Conservation (phyloP, 2,113 vertebrate species). For the Clupea harengus region DNA sequence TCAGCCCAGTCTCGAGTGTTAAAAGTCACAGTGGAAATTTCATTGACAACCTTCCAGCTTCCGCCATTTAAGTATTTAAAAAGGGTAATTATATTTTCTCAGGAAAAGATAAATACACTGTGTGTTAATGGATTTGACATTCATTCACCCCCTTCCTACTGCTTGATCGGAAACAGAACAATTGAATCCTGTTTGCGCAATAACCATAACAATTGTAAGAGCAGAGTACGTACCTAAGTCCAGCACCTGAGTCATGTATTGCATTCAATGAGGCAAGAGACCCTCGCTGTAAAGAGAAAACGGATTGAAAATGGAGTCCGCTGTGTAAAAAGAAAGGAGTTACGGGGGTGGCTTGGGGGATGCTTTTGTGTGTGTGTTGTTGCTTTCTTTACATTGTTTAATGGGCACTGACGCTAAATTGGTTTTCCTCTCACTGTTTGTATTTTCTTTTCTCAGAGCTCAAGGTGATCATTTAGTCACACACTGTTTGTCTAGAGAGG, state of each 20-base stretch:
- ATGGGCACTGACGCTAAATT: not conserved
- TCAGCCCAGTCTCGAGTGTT: not conserved
- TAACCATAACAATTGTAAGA: constrained; percentile 33
- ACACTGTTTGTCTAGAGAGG: not conserved
- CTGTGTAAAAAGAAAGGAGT: constrained; percentile 5
- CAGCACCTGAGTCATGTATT: not conserved
- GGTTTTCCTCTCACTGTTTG: not conserved
- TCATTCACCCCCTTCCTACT: not conserved
- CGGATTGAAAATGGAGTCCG: not conserved
- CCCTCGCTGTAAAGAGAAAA: not conserved
- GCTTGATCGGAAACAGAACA: constrained; percentile 19
- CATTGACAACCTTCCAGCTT: not conserved
- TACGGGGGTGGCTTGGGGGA: not conserved
- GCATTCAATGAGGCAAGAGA: constrained; percentile 25
- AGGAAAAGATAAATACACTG: not conserved
- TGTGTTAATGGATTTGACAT: constrained; percentile 3
- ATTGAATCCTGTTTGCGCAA: constrained; percentile 20
- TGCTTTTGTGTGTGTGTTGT: not conserved
- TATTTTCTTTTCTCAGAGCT: not conserved
- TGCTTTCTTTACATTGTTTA: not conserved
- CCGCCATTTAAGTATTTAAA: not conserved
- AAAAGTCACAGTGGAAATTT: not conserved
- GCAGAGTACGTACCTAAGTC: constrained; percentile 27
- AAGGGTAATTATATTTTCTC: not conserved
- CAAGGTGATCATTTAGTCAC: not conserved